Evolutionary conservation across 2,113 vertebrate genomes (phyloP).

Genomic region (Loxodonta africana): DNA sequence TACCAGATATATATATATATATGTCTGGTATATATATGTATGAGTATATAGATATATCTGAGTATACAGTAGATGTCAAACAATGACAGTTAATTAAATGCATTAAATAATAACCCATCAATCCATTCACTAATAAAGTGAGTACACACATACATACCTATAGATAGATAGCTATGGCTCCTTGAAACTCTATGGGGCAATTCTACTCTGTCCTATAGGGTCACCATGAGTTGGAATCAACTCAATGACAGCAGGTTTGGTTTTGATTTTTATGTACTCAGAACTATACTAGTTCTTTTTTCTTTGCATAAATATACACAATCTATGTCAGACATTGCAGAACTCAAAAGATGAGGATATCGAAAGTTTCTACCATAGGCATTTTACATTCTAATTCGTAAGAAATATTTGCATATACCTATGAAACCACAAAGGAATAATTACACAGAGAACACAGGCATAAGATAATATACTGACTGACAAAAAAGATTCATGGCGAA

Average conservation of each 20-base stretch:
- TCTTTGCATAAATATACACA: neutral
- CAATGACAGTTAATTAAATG: no score
- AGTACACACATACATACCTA: no score
- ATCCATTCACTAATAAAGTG: no score
- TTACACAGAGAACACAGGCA: neutral
- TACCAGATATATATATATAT: neutral
- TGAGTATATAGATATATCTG: no score
- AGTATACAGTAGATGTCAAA: no score
- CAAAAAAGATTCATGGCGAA: neutral
- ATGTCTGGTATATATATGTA: no score
- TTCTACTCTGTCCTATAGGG: no score
- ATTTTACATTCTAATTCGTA: neutral
- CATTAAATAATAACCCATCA: no score
- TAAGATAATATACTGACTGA: neutral
- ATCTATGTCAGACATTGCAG: neutral
- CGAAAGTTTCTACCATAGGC: neutral
- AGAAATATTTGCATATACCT: neutral
- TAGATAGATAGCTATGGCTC: no score
- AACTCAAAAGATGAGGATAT: neutral
- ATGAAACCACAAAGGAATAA: neutral
- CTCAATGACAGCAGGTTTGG: no score
- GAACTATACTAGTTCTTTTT: neutral
- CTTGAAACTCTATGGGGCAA: no score
- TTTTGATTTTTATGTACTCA: neutral
- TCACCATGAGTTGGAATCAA: no score